Percentiles rank a stretch among this genome's conserved stretches.
Evolutionary conservation across 2,113 vertebrate species (phyloP).

Genomic region (Pseudonaja textilis): DNA sequence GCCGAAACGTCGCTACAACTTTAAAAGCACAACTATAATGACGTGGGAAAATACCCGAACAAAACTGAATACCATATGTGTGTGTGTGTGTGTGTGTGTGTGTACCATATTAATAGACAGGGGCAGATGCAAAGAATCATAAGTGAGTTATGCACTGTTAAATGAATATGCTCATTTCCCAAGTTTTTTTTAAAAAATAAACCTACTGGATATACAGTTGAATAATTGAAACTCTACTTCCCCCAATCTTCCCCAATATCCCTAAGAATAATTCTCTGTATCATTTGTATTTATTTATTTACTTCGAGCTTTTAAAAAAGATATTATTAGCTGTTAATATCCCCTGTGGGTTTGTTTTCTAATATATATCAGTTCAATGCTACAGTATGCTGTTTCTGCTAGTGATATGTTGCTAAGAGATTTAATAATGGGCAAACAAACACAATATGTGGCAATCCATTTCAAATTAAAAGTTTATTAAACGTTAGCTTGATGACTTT

Average conservation of each 20-base stretch:
- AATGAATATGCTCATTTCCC: not conserved
- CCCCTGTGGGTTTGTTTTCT: slow-evolving; percentile 74
- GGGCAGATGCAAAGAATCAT: not conserved
- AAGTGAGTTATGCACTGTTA: not conserved
- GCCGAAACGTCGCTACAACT: too few relatives aligned
- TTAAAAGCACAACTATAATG: too few relatives aligned
- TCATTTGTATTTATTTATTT: slow-evolving; percentile 69
- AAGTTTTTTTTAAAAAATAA: slow-evolving; percentile 25
- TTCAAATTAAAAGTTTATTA: slow-evolving; percentile 88
- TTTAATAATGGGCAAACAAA: slow-evolving; percentile 84
- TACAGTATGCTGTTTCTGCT: slow-evolving; percentile 73
- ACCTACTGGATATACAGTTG: not conserved
- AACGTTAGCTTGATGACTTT: slow-evolving; percentile 79
- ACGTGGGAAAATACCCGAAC: too few relatives aligned
- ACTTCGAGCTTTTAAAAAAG: slow-evolving; percentile 63
- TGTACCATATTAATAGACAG: not conserved
- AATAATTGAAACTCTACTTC: slow-evolving; percentile 21
- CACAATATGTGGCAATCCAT: slow-evolving; percentile 83
- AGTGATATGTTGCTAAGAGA: slow-evolving; percentile 78
- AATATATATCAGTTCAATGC: slow-evolving; percentile 68
- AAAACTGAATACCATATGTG: too few relatives aligned
- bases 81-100: too few relatives aligned
- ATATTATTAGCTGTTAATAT: slow-evolving; percentile 75
- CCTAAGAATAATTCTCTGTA: slow-evolving; percentile 51
- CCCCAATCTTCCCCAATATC: slow-evolving; percentile 21